Percentiles rank a stretch among this genome's conserved stretches.
Conservation (phyloP, 1,140 invertebrate species). For the Zaprionus capensis region DNA sequence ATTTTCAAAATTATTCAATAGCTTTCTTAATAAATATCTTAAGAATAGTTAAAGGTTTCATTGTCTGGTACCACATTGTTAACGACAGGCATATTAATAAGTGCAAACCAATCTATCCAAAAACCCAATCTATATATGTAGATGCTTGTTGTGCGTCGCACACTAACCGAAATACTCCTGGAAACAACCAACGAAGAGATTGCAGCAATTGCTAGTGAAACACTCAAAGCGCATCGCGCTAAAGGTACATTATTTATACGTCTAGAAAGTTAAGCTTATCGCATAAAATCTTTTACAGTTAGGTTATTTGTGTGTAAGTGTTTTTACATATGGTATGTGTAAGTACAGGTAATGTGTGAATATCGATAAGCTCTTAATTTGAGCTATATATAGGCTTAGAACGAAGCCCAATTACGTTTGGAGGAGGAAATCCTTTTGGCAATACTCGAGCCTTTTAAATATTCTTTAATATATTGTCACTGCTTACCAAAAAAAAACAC, state of each 20-base stretch:
- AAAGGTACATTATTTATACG: slow-evolving; percentile 75
- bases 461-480: slow-evolving; percentile 49
- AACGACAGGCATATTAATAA: slow-evolving; percentile 35
- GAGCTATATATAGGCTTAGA: slow-evolving; percentile 10
- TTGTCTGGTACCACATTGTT: slow-evolving; percentile 56
- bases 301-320: slow-evolving; percentile 10
- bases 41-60: slow-evolving; percentile 46
- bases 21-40: background rate
- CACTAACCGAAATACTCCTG: slow-evolving; percentile 95
- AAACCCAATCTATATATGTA: slow-evolving; percentile 80
- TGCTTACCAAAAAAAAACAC: slow-evolving; percentile 52
- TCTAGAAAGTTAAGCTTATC: slow-evolving; percentile 47
- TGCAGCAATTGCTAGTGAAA: slow-evolving; percentile 90
- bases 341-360: slow-evolving; percentile 16
- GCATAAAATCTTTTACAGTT: slow-evolving; percentile 40
- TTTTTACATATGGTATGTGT: slow-evolving; percentile 12
- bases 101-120: slow-evolving; percentile 45
- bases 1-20: background rate
- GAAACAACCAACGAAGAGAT: slow-evolving; percentile 97
- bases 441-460: slow-evolving; percentile 7
- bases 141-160: slow-evolving; percentile 94
- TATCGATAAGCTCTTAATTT: background rate
- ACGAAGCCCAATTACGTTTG: slow-evolving; percentile 26
- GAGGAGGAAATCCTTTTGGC: slow-evolving; percentile 23
- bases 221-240: slow-evolving; percentile 73